Percentiles rank a stretch among this genome's conserved stretches.
Conservation (phyloP, 1,140 invertebrate species). For the Brachionus rubens region DNA sequence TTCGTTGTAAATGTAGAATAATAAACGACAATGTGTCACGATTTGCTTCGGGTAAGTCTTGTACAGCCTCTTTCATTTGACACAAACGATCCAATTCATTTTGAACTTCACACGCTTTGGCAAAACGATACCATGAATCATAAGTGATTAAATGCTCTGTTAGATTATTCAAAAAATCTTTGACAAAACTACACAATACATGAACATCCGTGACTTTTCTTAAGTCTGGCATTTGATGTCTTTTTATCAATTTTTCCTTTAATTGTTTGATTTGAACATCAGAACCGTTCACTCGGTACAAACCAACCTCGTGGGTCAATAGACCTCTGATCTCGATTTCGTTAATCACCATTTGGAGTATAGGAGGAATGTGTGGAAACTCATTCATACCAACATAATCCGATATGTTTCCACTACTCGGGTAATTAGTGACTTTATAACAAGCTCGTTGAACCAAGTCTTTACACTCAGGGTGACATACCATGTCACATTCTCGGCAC, state of each 20-base stretch:
- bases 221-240: slow-evolving; percentile 35
- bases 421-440: slow-evolving; percentile 29
- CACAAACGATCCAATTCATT: background rate
- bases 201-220: slow-evolving; percentile 16
- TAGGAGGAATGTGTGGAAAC: slow-evolving; percentile 24
- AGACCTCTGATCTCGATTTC: slow-evolving; percentile 46
- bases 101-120: background rate
- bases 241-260: slow-evolving; percentile 14
- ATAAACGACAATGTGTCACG: slow-evolving; percentile 44
- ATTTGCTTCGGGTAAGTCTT: slow-evolving; percentile 41
- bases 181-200: slow-evolving; percentile 33
- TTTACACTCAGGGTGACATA: slow-evolving; percentile 29
- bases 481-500: slow-evolving; percentile 31
- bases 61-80: slow-evolving; percentile 12
- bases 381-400: slow-evolving; percentile 33
- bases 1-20: slow-evolving; percentile 42
- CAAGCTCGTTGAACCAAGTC: slow-evolving; percentile 24
- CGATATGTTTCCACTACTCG: background rate
- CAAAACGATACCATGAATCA: slow-evolving; percentile 35
- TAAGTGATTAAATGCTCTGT: slow-evolving; percentile 44
- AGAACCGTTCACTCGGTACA: slow-evolving; percentile 42
- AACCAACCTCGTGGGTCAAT: slow-evolving; percentile 41
- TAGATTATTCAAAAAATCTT: slow-evolving; percentile 46
- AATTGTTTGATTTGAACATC: slow-evolving; percentile 23
- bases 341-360: slow-evolving; percentile 14